phyloP scores from a whole-genome alignment of 2,797 vertebrate species.

The Diplodus sargus region DNA sequence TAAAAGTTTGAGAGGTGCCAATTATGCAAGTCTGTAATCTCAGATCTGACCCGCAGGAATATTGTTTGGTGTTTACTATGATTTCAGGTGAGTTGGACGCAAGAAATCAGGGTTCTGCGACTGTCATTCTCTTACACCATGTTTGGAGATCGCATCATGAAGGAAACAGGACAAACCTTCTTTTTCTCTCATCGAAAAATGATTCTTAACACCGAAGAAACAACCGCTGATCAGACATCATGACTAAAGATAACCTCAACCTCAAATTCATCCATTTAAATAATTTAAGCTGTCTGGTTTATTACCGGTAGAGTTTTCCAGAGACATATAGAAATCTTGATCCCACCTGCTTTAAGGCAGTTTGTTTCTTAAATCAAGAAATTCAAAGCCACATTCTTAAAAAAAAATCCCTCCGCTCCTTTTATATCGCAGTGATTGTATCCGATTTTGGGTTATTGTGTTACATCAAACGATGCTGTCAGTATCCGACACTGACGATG shows the following conservation, averaged over 20 bases:
- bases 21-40: constrained; percentile 39
- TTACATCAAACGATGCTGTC: constrained; percentile 3
- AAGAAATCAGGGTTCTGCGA: constrained; percentile 5
- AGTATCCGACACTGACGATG: constrained; percentile 6
- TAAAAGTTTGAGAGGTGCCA: constrained; percentile 43
- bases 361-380: constrained; percentile 59
- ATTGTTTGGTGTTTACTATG: constrained; percentile 1
- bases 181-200: constrained; percentile 28
- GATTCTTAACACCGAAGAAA: constrained; percentile 14
- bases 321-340: constrained; percentile 19
- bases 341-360: constrained; percentile 70
- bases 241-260: constrained; percentile 9
- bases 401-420: constrained; percentile 1
- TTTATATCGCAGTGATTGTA: constrained; percentile 9
- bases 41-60: constrained; percentile 19
- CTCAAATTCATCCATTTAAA: constrained; percentile 25
- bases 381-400: constrained; percentile 40
- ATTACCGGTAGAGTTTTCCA: constrained; percentile 4
- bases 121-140: constrained; percentile 45
- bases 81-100: constrained; percentile 34
- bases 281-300: constrained; percentile 18
- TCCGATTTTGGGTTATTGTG: constrained; percentile 14
- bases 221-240: constrained; percentile 20
- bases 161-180: constrained; percentile 30
- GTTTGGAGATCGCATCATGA: constrained; percentile 30